Evolutionary conservation across 2,797 vertebrate species (phyloP).

Genomic region (Ceryle rudis): DNA sequence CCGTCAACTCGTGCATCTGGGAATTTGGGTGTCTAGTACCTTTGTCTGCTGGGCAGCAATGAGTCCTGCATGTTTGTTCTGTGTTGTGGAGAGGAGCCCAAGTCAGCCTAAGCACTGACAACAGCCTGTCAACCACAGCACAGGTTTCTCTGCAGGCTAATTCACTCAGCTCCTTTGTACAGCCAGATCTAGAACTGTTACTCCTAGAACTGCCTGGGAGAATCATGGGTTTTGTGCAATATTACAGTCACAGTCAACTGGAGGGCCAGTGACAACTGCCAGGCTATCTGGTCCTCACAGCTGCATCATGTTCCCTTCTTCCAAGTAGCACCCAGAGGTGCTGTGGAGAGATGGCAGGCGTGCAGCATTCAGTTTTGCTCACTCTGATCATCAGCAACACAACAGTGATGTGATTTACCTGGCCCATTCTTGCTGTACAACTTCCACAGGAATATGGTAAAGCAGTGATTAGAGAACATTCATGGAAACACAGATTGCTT

Average conservation of each 20-base stretch:
- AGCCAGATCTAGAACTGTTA: neutral
- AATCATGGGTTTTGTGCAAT: neutral
- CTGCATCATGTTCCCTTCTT: neutral
- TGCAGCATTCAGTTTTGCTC: rapidly evolving
- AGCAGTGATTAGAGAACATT: neutral
- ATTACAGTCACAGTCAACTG: neutral
- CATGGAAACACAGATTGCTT: neutral
- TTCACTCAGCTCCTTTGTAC: neutral
- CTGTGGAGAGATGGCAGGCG: neutral
- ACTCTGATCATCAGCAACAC: neutral
- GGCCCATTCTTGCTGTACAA: neutral
- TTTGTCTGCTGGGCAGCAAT: neutral
- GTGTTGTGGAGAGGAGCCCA: rapidly evolving
- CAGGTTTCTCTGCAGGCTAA: neutral
- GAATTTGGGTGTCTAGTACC: neutral
- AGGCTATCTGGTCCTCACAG: neutral
- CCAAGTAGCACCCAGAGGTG: neutral
- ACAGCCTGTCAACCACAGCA: neutral
- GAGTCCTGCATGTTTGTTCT: too few relatives aligned
- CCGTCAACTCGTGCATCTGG: neutral
- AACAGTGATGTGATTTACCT: neutral
- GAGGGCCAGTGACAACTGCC: neutral
- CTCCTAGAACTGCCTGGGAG: neutral
- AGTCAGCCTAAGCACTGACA: neutral
- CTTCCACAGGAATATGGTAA: neutral